phyloP scores from a whole-genome alignment of 2,113 vertebrate genomes.

The Lagopus muta region DNA sequence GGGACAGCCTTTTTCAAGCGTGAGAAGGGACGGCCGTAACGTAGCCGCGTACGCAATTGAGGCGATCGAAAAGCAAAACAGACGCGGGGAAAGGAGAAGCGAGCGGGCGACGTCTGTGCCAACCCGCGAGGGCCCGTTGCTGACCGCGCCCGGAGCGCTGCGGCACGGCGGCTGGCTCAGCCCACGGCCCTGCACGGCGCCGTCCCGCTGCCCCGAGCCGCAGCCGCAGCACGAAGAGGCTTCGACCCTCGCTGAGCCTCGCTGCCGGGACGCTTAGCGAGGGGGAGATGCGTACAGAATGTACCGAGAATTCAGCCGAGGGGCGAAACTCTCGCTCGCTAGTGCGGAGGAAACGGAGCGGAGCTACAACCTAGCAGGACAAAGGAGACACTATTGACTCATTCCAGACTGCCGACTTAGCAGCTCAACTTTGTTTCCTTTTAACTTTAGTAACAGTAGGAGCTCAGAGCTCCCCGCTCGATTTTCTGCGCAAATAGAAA shows the following conservation, averaged over 20 bases:
- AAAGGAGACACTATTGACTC: constrained; percentile 77
- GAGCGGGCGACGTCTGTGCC: too few relatives aligned
- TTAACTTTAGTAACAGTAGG: constrained; percentile 73
- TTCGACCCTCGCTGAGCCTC: background rate
- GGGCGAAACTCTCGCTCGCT: constrained; percentile 15
- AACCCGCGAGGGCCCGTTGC: too few relatives aligned
- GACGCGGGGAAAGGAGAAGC: background rate
- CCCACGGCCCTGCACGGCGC: too few relatives aligned
- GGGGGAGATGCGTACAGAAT: background rate
- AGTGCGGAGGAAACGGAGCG: constrained; percentile 70
- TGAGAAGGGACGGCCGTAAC: background rate
- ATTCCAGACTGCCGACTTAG: constrained; percentile 72
- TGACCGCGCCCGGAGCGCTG: too few relatives aligned
- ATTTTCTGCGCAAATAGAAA: constrained; percentile 65
- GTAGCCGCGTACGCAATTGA: background rate
- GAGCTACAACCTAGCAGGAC: constrained; percentile 66
- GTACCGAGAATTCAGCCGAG: background rate
- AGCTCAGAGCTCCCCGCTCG: constrained; percentile 62
- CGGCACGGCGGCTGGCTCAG: too few relatives aligned
- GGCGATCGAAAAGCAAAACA: background rate
- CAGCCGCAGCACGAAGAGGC: too few relatives aligned
- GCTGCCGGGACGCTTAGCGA: background rate
- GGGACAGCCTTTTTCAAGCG: background rate
- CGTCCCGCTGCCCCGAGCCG: too few relatives aligned
- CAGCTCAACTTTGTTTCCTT: constrained; percentile 69